A percentile compares a stretch with the other conserved stretches of the same genome.
These are phyloP conservation scores for Deroplatys truncata DNA, from an alignment of 2,888 invertebrate species.

Conservation along the genomic window DNA sequence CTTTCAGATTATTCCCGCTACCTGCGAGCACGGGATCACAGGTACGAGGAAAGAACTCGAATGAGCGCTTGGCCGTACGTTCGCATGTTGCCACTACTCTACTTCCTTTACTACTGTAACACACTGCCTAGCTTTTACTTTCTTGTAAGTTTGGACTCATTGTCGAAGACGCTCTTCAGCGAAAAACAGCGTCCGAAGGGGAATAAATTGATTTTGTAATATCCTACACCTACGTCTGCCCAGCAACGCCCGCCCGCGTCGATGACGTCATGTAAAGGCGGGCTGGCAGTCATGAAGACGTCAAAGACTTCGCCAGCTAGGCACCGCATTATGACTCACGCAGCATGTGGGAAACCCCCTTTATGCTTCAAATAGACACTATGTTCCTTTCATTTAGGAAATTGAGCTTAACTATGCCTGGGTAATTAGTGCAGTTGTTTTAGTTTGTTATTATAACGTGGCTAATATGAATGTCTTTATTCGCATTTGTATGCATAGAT, in stretches of 20 bases:
- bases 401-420: too few relatives aligned
- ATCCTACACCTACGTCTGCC: background rate
- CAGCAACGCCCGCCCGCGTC: background rate
- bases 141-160: background rate
- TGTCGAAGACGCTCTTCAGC: background rate
- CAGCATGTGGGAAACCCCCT: background rate
- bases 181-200: background rate
- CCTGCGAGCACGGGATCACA: too few relatives aligned
- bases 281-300: background rate
- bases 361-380: background rate
- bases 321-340: background rate
- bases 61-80: too few relatives aligned
- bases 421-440: too few relatives aligned
- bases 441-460: too few relatives aligned
- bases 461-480: too few relatives aligned
- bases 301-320: background rate
- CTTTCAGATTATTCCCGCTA: too few relatives aligned
- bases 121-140: too few relatives aligned
- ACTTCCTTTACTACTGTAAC: too few relatives aligned
- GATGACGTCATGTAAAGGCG: background rate
- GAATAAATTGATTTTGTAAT: background rate
- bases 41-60: too few relatives aligned
- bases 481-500: too few relatives aligned
- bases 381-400: background rate
- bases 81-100: too few relatives aligned